Base-by-base conservation (phyloP, 1,140 invertebrate genomes). In the Caenorhabditis inopinata region DNA sequence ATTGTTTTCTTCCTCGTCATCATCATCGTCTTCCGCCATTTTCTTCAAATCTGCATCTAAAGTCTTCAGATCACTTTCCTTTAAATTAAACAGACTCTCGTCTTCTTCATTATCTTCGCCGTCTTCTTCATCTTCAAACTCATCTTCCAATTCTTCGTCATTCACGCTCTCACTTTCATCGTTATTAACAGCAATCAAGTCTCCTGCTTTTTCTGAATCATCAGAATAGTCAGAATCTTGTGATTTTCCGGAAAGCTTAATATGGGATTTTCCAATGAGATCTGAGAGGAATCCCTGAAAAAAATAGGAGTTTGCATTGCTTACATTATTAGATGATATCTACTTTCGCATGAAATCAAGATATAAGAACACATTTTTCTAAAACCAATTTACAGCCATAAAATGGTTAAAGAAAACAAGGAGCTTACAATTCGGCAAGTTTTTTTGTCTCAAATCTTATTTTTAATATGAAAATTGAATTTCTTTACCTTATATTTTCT, bases 41-140 rank as follows among this genome's bases (percentile, higher is more conserved):
- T 68, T 68, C 32, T 68, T 68, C 58, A 68, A 38, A 68, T 68
- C 58, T 2, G 58, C 58, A n/a, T 68, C 58, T 32, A 68, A 38
- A 0, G 29, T 68, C 58, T 68, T 68, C 58, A 68, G 32, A 68
- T 74, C 62, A 3, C 14, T 48, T n/a, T 74, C 62, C 1, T n/a
- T 62, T n/a, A 58, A 16, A 68, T 42, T 42, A 18, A 53, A 78
- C 1, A 53, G 23, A 38, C 42, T 62, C 11, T 25, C 53, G 4
- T n/a, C n/a, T n/a, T n/a, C n/a, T n/a, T n/a, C n/a, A n/a, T n/a
- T n/a, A n/a, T n/a, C n/a, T n/a, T 47, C 53, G 2, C 4, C 32
- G 1, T 73, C 78, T 16, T 74, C 38, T 47, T 79, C 78, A 5
- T 73, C 78, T 3, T 79, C 62, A 7, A 73, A 6, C 16, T 79